Conservation (phyloP, 2,797 vertebrate genomes). For the Bufotes viridis region DNA sequence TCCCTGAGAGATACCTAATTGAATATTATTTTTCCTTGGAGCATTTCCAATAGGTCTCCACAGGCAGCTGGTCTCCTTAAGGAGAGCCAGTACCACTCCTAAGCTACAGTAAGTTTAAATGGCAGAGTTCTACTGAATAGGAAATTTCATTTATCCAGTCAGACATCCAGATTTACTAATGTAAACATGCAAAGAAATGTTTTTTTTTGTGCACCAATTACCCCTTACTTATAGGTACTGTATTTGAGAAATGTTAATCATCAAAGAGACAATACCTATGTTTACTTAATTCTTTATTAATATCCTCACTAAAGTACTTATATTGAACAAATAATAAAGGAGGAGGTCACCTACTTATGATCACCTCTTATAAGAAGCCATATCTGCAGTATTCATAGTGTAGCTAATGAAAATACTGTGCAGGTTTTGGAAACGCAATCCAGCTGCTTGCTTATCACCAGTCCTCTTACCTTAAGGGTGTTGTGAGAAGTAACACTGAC, state of each 20-base stretch:
- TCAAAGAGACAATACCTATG: background rate
- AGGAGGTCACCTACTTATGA: background rate
- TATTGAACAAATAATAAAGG: background rate
- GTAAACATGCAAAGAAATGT: background rate
- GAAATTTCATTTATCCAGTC: background rate
- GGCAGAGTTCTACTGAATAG: background rate
- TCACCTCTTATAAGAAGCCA: background rate
- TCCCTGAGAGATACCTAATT: too few species aligned
- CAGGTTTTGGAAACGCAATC: background rate
- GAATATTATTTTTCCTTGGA: too few species aligned
- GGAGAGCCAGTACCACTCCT: too few species aligned
- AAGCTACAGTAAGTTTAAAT: too few species aligned
- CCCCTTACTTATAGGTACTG: background rate
- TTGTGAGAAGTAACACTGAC: constrained; percentile 88
- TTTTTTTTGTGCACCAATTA: background rate
- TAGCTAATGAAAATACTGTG: background rate
- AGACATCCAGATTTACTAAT: background rate
- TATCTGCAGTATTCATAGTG: background rate
- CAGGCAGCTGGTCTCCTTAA: too few species aligned
- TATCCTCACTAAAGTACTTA: background rate
- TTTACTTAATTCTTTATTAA: background rate
- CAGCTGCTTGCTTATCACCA: background rate
- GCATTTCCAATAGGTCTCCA: too few species aligned
- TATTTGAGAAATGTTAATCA: background rate
- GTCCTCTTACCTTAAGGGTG: constrained; percentile 88